Base-by-base conservation (phyloP, 2,113 vertebrate species). In the Benitochromis conjunctus region DNA sequence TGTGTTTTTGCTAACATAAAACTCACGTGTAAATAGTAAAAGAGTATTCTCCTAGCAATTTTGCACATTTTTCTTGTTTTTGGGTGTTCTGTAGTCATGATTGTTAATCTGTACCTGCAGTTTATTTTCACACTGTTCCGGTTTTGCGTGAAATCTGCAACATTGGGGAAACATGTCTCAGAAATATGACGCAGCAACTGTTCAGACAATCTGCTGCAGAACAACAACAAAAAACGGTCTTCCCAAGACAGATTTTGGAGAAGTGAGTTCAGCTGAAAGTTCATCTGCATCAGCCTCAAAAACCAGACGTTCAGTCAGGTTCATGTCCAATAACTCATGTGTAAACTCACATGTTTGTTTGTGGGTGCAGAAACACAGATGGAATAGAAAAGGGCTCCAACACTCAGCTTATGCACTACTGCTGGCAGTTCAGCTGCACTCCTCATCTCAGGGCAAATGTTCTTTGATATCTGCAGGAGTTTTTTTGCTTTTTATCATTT, bases 191-290 rank as follows among this genome's bases (percentile, higher is more conserved):
- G 3, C 46, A 76, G 71, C 18, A 53, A 53, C 54, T 80, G 53
- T 84, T 84, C 38, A 66, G 83, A 92, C 79, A 84, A 60, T 82
- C 84, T 82, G 69, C 29, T 9, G 26, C 14, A 77, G 31, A 76
- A 51, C 6, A 58, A 51, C 26, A 18, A 36, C 38, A 80, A 5
- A 19, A 79, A 60, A 43, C 26, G 9, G 3, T 51, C 69, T 24
- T n/a, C 16, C 26, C 4, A 6, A 48, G 43, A 82, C 71, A 41
- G 62, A 87, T 51, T 77, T 54, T 13, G 6, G 48, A 77, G 18
- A n/a, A 38, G 19, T 4, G 2, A 2, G 21, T 16, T 9, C 62
- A 54, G 71, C 55, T 19, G 71, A 79, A 64, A 16, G 55, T 74
- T 58, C 36, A 76, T 7, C 10, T 51, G 19, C 13, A 24, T 57